These are phyloP conservation scores for Pungitius pungitius DNA, from an alignment of 2,113 vertebrate genomes.

Conservation along the genomic window DNA sequence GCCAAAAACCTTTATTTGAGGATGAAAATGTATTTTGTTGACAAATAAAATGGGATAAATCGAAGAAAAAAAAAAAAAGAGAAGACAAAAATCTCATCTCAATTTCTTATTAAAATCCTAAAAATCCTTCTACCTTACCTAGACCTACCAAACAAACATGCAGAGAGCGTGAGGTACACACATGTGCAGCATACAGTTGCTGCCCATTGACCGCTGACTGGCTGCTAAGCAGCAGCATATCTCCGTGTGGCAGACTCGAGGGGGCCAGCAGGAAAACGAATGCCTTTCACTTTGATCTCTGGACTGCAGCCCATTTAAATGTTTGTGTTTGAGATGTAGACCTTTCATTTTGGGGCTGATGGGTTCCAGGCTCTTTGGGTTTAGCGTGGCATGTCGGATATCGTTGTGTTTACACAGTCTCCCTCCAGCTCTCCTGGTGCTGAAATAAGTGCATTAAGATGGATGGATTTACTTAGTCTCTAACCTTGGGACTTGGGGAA, in stretches of 20 bases:
- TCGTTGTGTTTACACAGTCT: constrained; percentile 80
- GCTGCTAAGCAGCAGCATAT: constrained; percentile 58
- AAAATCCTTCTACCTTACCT: constrained; percentile 24
- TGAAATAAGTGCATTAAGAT: constrained; percentile 81
- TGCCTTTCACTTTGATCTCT: constrained; percentile 77
- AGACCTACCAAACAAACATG: constrained; percentile 6
- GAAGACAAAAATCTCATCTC: constrained; percentile 9
- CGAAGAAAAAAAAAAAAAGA: not conserved
- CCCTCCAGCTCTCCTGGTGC: constrained; percentile 72
- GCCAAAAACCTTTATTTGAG: not conserved
- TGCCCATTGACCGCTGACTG: constrained; percentile 42
- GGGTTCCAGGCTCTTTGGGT: constrained; percentile 79
- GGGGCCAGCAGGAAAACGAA: constrained; percentile 53
- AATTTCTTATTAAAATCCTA: constrained; percentile 10
- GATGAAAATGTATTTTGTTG: not conserved
- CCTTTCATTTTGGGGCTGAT: constrained; percentile 78
- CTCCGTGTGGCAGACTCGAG: constrained; percentile 46
- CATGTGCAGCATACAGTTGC: constrained; percentile 31
- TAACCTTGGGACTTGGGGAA: constrained; percentile 71
- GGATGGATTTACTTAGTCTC: constrained; percentile 82
- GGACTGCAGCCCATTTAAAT: constrained; percentile 79
- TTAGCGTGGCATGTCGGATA: constrained; percentile 79
- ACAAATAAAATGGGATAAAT: not conserved
- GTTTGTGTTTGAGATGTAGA: constrained; percentile 79
- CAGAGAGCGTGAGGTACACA: constrained; percentile 20